Conservation (phyloP, 2,797 vertebrate species). For the Fistularia commersonii region DNA sequence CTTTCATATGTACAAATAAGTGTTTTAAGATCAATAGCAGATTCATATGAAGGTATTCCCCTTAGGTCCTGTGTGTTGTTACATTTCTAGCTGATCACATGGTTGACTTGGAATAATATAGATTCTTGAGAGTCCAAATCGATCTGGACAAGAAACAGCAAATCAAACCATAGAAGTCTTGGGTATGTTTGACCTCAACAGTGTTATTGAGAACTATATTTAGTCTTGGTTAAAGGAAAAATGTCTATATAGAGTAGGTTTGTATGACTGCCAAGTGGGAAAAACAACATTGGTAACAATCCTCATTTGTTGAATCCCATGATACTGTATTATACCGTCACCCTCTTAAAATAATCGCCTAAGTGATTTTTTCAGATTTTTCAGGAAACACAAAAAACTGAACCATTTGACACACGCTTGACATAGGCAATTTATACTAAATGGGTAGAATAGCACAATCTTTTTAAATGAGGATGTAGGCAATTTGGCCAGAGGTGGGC, state of each 20-base stretch:
- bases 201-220: constrained; percentile 7
- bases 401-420: too few relatives aligned
- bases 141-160: constrained; percentile 41
- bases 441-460: too few relatives aligned
- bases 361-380: too few relatives aligned
- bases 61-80: constrained; percentile 1
- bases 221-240: background rate
- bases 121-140: constrained; percentile 38
- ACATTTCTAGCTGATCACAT: constrained; percentile 5
- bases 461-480: too few relatives aligned
- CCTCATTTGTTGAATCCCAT: background rate
- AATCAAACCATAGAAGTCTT: constrained; percentile 19
- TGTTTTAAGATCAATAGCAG: constrained; percentile 9
- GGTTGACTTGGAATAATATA: constrained; percentile 27
- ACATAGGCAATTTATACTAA: too few relatives aligned
- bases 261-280: too few relatives aligned
- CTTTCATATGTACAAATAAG: background rate
- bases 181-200: constrained; percentile 16
- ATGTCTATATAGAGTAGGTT: constrained; percentile 3
- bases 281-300: background rate
- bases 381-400: too few relatives aligned
- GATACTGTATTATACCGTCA: too few relatives aligned
- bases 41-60: background rate
- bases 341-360: too few relatives aligned
- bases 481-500: too few relatives aligned